Conservation (phyloP, 2,888 invertebrate species). For the Venustoraphidia nigricollis region DNA sequence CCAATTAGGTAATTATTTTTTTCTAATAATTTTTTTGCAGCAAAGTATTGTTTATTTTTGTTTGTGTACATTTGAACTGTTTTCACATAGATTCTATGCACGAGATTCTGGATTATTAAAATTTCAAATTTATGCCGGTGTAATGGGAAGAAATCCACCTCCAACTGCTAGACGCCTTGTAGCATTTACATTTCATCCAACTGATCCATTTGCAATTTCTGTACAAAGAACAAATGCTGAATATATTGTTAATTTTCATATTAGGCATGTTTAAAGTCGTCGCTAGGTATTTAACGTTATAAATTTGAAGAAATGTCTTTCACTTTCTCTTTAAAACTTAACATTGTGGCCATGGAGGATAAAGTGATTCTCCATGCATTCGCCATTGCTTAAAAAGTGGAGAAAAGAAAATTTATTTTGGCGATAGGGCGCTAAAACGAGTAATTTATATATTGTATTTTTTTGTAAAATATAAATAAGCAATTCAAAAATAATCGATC, state of each 20-base stretch:
- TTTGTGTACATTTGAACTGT: constrained; percentile 46
- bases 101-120: constrained; percentile 59
- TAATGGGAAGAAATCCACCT: constrained; percentile 42
- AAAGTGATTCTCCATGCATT: no score
- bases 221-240: constrained; percentile 86
- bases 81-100: constrained; percentile 81
- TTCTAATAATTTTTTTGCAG: constrained; percentile 1
- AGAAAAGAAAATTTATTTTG: no score
- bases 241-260: constrained; percentile 90
- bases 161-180: constrained; percentile 64
- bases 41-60: constrained; percentile 45
- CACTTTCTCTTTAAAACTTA: no score
- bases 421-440: no score
- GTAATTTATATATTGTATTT: no score
- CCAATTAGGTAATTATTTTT: constrained; percentile 57
- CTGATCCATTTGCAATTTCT: constrained; percentile 90
- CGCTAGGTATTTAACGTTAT: no score
- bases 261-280: constrained; percentile 38
- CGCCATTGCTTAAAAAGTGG: no score
- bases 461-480: no score
- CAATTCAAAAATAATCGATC: no score
- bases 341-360: no score
- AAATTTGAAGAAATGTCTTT: no score
- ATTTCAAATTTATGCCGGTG: constrained; percentile 58
- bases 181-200: constrained; percentile 92